phyloP scores from a whole-genome alignment of 2,888 invertebrate genomes.

The Ochlodes sylvanus region DNA sequence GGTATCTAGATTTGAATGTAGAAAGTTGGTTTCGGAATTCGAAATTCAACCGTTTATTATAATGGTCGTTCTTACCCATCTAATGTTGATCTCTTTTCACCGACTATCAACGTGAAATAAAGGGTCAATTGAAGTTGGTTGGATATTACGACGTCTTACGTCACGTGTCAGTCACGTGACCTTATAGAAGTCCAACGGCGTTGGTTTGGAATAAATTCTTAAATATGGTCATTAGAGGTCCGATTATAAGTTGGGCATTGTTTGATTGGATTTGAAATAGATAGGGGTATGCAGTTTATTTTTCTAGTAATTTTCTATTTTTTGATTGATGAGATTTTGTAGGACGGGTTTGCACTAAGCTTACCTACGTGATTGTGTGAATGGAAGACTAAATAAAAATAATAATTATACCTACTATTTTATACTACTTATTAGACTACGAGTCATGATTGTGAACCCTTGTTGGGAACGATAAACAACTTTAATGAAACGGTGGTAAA shows the following conservation, averaged over 20 bases:
- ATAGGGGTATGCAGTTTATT: conserved; percentile 62
- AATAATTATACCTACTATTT: too few species aligned
- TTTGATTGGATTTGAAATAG: conserved; percentile 74
- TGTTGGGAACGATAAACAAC: too few species aligned
- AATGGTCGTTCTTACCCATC: conserved; percentile 64
- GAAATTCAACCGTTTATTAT: conserved; percentile 74
- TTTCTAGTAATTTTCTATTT: conserved; percentile 17
- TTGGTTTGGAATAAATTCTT: conserved; percentile 76
- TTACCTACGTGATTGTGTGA: too few species aligned
- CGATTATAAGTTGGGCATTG: conserved; percentile 69
- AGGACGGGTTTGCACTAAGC: background rate
- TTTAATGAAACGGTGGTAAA: too few species aligned
- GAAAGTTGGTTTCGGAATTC: conserved; percentile 53
- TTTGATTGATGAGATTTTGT: conserved; percentile 11
- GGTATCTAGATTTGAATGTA: background rate
- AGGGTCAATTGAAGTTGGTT: conserved; percentile 51
- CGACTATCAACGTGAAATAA: background rate
- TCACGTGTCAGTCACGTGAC: conserved; percentile 77
- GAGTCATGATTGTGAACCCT: too few species aligned
- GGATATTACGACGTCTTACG: conserved; percentile 62
- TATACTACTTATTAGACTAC: too few species aligned
- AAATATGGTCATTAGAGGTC: conserved; percentile 79
- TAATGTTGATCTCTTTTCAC: conserved; percentile 37
- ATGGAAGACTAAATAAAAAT: too few species aligned
- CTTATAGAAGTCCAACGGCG: conserved; percentile 74